Evolutionary conservation across 2,888 invertebrate species (phyloP).

Genomic region (Eupeodes latifasciatus): DNA sequence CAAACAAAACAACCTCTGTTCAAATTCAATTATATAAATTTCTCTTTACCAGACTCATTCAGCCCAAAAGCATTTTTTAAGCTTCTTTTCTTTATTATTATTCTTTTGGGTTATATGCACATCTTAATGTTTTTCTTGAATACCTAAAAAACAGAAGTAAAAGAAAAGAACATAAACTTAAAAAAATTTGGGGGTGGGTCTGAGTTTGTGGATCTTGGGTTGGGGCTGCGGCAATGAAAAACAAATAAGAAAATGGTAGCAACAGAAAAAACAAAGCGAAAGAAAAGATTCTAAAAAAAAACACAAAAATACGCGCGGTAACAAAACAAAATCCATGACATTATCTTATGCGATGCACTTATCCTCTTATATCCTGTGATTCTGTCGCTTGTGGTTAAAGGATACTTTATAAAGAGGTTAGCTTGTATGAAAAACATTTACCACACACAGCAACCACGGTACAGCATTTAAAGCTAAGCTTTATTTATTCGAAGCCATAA

Average conservation of each 20-base stretch:
- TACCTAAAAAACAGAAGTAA: background rate
- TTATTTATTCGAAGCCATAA: constrained; percentile 80
- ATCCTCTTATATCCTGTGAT: constrained; percentile 75
- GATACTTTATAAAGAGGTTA: constrained; percentile 75
- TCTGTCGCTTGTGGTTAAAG: constrained; percentile 74
- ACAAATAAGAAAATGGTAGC: constrained; percentile 30
- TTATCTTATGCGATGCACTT: constrained; percentile 75
- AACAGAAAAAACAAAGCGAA: background rate
- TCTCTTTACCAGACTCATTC: background rate
- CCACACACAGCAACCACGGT: constrained; percentile 68
- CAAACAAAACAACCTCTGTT: background rate
- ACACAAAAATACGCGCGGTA: constrained; percentile 30
- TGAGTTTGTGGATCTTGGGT: no score
- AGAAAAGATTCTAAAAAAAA: constrained; percentile 39
- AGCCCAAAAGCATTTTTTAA: background rate
- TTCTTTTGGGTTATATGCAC: background rate
- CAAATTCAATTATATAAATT: constrained; percentile 6
- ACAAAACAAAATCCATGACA: constrained; percentile 71
- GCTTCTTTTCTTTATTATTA: background rate
- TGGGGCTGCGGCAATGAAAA: constrained; percentile 22
- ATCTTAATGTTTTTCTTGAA: background rate
- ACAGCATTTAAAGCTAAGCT: constrained; percentile 79
- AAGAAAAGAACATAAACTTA: background rate
- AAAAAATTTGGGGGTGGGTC: no score
- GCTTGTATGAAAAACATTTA: constrained; percentile 70